Evolutionary conservation across 2,797 vertebrate genomes (phyloP).

Genomic region (Argentina silus): DNA sequence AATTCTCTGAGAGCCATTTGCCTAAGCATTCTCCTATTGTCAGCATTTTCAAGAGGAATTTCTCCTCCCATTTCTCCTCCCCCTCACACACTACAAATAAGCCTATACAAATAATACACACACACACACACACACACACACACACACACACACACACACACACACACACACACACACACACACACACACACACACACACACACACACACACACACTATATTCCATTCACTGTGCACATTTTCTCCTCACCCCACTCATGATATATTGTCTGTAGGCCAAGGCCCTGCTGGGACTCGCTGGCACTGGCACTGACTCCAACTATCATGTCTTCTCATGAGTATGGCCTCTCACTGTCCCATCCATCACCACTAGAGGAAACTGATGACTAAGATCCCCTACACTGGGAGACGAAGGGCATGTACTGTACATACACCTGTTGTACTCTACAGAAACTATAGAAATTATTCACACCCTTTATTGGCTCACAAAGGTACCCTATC

Average conservation of each 20-base stretch:
- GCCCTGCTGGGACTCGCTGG: slow-evolving; percentile 47
- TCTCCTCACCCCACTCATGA: neutral
- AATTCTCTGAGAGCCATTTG: slow-evolving; percentile 71
- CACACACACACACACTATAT: neutral
- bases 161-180: slow-evolving; percentile 11
- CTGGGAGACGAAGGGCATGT: neutral
- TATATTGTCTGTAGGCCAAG: slow-evolving; percentile 32
- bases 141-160: slow-evolving; percentile 5
- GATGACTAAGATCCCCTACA: neutral
- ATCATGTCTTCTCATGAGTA: slow-evolving; percentile 23
- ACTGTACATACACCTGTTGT: neutral
- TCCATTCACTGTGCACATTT: slow-evolving; percentile 31
- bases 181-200: slow-evolving; percentile 1
- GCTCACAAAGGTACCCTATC: neutral
- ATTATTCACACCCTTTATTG: neutral
- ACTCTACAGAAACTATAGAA: neutral
- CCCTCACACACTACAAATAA: slow-evolving; percentile 19
- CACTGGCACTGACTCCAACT: slow-evolving; percentile 16
- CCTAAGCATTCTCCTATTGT: slow-evolving; percentile 76
- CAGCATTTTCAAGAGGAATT: slow-evolving; percentile 75
- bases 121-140: slow-evolving; percentile 11
- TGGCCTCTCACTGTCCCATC: slow-evolving; percentile 62
- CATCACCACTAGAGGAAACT: slow-evolving; percentile 76
- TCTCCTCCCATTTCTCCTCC: slow-evolving; percentile 36
- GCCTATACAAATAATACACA: slow-evolving; percentile 27